Conservation (phyloP, 2,888 invertebrate genomes). For the Drosophila paucipuncta region DNA sequence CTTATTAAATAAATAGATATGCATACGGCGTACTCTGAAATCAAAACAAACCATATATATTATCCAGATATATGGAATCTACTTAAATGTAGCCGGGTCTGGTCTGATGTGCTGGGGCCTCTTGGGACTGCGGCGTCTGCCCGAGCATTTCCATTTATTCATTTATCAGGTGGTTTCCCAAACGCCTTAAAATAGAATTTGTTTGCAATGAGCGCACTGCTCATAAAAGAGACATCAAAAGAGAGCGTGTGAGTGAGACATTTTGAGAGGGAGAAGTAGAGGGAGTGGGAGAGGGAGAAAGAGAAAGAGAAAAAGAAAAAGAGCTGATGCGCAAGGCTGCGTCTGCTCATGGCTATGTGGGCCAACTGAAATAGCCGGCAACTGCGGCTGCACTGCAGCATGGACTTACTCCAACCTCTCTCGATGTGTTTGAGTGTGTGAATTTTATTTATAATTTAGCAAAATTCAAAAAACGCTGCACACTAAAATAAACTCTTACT, state of each 20-base stretch:
- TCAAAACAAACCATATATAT: slow-evolving; percentile 50
- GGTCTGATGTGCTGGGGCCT: slow-evolving; percentile 4
- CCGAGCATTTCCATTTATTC: slow-evolving; percentile 49
- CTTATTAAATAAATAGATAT: slow-evolving; percentile 54
- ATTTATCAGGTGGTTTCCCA: slow-evolving; percentile 79
- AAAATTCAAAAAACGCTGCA: slow-evolving; percentile 65
- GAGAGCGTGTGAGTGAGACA: not conserved
- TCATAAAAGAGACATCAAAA: slow-evolving; percentile 12
- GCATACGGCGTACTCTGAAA: slow-evolving; percentile 19
- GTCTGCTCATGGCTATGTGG: slow-evolving; percentile 56
- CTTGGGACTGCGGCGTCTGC: slow-evolving; percentile 29
- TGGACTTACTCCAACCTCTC: slow-evolving; percentile 34
- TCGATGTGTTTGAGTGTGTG: slow-evolving; percentile 32
- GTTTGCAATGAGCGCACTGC: slow-evolving; percentile 65
- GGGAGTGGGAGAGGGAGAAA: not conserved
- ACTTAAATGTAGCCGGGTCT: slow-evolving; percentile 15
- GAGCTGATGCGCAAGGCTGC: slow-evolving; percentile 21
- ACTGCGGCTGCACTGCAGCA: slow-evolving; percentile 59
- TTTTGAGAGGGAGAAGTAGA: not conserved
- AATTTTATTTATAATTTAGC: slow-evolving; percentile 78
- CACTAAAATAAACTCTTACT: slow-evolving; percentile 75
- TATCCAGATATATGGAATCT: slow-evolving; percentile 7
- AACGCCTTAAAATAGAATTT: slow-evolving; percentile 70
- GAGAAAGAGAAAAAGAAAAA: slow-evolving; percentile 1
- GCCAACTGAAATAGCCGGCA: slow-evolving; percentile 73